Evolutionary conservation across 2,888 invertebrate genomes (phyloP), one percentile per base, ranked within the genome.

Genomic region (Parochlus steinenii): DNA sequence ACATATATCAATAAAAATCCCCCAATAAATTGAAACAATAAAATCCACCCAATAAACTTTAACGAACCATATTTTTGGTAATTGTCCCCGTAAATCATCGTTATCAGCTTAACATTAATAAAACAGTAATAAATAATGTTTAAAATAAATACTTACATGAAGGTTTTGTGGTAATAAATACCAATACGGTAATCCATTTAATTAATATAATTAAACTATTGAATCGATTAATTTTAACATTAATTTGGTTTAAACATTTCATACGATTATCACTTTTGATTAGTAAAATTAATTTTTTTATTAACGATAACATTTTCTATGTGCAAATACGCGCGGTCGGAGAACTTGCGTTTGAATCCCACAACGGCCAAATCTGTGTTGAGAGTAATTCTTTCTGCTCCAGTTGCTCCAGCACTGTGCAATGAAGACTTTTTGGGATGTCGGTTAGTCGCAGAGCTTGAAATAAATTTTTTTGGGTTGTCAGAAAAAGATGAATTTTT

Each of bases 281-380:
- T n/a, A n/a, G 30, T 30, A 25, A 36, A 24, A 30, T 36, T 23
- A 30, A 16, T 22, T 36, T 36, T 36, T 30, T 30, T 36, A 30
- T 30, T 36, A 36, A 30, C 36, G 36, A 36, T 36, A 36, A 36
- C 36, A 36, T 36, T 36, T 36, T 36, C 36, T 30, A 36, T n/a
- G n/a, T n/a, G n/a, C n/a, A n/a, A n/a, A n/a, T n/a, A n/a, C n/a
- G n/a, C n/a, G n/a, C n/a, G n/a, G n/a, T n/a, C n/a, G n/a, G n/a
- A n/a, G n/a, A n/a, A n/a, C n/a, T n/a, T n/a, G n/a, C n/a, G n/a
- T n/a, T n/a, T n/a, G n/a, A n/a, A n/a, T n/a, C n/a, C n/a, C n/a
- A n/a, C n/a, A n/a, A n/a, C n/a, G n/a, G n/a, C n/a, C n/a, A n/a
- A n/a, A n/a, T n/a, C n/a, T n/a, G n/a, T n/a, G n/a, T n/a, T n/a